These are phyloP conservation scores for Bujurquina vittata DNA, from an alignment of 2,113 vertebrate species.

Conservation along the genomic window DNA sequence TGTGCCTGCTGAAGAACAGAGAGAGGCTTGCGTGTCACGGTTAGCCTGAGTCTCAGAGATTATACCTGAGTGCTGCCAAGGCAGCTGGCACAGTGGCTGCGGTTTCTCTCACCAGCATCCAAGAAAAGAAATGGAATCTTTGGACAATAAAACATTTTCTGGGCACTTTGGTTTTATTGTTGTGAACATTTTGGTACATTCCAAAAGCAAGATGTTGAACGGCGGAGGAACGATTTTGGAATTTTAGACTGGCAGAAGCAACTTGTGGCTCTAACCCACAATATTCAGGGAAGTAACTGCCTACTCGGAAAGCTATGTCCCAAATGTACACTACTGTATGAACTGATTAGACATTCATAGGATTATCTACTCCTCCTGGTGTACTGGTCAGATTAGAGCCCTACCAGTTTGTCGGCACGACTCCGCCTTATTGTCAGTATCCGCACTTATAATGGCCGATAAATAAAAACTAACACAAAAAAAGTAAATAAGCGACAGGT, in stretches of 20 bases:
- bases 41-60: conserved; percentile 61
- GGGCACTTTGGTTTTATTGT: conserved; percentile 54
- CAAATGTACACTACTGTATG: neutral
- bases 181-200: conserved; percentile 29
- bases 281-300: conserved; percentile 6
- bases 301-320: neutral
- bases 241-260: conserved; percentile 25
- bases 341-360: neutral
- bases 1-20: conserved; percentile 18
- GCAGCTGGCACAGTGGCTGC: conserved; percentile 48
- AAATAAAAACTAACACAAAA: neutral
- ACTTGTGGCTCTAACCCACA: conserved; percentile 4
- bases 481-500: neutral
- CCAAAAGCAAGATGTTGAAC: conserved; percentile 34
- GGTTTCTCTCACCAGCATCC: conserved; percentile 29
- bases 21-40: conserved; percentile 6
- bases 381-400: neutral
- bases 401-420: neutral
- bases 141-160: conserved; percentile 44
- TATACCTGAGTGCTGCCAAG: conserved; percentile 60
- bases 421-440: too few relatives aligned
- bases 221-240: conserved; percentile 23
- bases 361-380: neutral
- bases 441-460: too few relatives aligned
- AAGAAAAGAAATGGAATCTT: conserved; percentile 40